Conservation (phyloP, 2,797 vertebrate genomes). For the Remorina albescens region DNA sequence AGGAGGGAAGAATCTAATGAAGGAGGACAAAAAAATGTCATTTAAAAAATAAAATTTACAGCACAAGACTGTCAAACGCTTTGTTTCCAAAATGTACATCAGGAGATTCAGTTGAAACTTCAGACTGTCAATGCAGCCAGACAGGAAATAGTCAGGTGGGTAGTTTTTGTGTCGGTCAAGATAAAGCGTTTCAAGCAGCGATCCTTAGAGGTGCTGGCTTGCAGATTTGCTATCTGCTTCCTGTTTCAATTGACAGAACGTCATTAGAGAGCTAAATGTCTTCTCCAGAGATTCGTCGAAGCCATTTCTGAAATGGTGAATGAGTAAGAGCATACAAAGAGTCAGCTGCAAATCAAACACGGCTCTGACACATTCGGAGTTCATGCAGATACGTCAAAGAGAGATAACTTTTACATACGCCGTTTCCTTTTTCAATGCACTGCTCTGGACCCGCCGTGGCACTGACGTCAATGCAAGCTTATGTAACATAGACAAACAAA, state of each 20-base stretch:
- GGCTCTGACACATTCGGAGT: neutral
- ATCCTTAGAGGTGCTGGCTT: neutral
- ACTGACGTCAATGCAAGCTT: constrained; percentile 32
- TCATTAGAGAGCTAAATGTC: constrained; percentile 12
- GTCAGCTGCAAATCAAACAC: constrained; percentile 4
- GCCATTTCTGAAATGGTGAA: constrained; percentile 4
- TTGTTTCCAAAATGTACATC: neutral
- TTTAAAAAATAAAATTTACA: no score
- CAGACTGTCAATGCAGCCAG: neutral
- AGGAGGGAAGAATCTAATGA: neutral
- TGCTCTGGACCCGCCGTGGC: neutral
- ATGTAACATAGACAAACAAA: constrained; percentile 62
- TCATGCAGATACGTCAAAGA: constrained; percentile 1
- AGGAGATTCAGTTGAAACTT: neutral
- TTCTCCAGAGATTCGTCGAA: constrained; percentile 14
- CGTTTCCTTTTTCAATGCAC: constrained; percentile 18
- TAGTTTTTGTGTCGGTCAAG: neutral
- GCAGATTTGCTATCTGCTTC: neutral
- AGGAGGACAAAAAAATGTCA: no score
- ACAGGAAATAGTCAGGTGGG: neutral
- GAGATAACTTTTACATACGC: constrained; percentile 5
- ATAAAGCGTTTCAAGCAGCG: neutral
- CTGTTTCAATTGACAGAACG: neutral
- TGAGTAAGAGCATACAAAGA: neutral
- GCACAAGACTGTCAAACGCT: no score